Conservation (phyloP, 1,140 invertebrate genomes). For the Nymphalis io region DNA sequence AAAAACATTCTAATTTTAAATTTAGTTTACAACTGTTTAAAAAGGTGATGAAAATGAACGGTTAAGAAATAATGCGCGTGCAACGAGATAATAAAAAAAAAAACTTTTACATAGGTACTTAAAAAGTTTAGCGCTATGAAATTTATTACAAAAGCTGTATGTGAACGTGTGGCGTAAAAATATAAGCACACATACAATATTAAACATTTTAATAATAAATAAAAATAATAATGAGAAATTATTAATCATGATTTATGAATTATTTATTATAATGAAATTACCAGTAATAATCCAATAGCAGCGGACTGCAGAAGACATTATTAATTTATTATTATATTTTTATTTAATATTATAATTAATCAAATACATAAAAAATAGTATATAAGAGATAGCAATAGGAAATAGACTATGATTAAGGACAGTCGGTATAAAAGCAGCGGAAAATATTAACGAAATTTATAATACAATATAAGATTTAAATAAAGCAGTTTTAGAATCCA, state of each 20-base stretch:
- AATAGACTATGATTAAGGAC: slow-evolving; percentile 21
- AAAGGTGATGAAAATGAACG: slow-evolving; percentile 31
- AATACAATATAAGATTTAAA: slow-evolving; percentile 32
- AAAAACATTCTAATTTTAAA: neutral
- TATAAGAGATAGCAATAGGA: slow-evolving; percentile 36
- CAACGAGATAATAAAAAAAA: slow-evolving; percentile 14
- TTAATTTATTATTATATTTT: slow-evolving; percentile 59
- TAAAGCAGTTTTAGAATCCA: slow-evolving; percentile 34
- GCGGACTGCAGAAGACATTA: slow-evolving; percentile 83
- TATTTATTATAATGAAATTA: slow-evolving; percentile 81
- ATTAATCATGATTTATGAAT: slow-evolving; percentile 68
- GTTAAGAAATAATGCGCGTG: slow-evolving; percentile 33
- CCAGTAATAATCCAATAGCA: slow-evolving; percentile 87
- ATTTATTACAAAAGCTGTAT: slow-evolving; percentile 2
- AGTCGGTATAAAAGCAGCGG: slow-evolving; percentile 25
- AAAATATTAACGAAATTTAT: slow-evolving; percentile 23
- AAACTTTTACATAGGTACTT: slow-evolving; percentile 7
- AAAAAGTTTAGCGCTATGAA: slow-evolving; percentile 27
- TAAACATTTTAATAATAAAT: slow-evolving; percentile 42
- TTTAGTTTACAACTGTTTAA: neutral
- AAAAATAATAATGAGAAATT: slow-evolving; percentile 61
- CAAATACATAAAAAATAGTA: slow-evolving; percentile 39
- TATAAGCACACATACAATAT: slow-evolving; percentile 26
- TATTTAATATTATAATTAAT: slow-evolving; percentile 60
- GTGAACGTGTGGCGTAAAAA: slow-evolving; percentile 18